Percentiles rank a stretch among this genome's conserved stretches.
These are phyloP conservation scores for Ornithoptera alexandrae DNA, from an alignment of 2,888 invertebrate genomes.

Conservation along the genomic window DNA sequence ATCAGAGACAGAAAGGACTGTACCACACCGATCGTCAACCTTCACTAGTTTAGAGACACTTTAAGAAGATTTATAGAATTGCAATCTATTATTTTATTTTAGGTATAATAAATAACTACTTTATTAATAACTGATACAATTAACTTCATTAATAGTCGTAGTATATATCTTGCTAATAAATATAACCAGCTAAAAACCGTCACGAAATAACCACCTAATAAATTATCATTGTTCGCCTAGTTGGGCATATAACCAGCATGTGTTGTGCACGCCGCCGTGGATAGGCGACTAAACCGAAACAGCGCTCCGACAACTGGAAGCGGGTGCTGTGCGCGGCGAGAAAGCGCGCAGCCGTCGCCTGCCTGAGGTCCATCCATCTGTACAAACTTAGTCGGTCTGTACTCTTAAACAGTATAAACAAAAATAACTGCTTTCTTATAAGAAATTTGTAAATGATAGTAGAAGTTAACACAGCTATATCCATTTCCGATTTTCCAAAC, in stretches of 20 bases:
- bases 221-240: neutral
- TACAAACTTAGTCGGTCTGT: conserved; percentile 93
- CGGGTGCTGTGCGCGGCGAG: conserved; percentile 90
- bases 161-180: neutral
- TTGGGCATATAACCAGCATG: conserved; percentile 29
- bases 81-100: too few species aligned
- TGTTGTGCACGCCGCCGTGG: conserved; percentile 69
- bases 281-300: conserved; percentile 88
- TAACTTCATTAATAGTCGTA: too few species aligned
- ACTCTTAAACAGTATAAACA: neutral
- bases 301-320: conserved; percentile 87
- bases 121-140: too few species aligned
- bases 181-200: neutral
- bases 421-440: too few species aligned
- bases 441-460: too few species aligned
- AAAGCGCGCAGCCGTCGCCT: conserved; percentile 97
- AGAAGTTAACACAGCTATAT: too few species aligned
- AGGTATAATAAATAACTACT: too few species aligned
- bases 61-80: too few species aligned
- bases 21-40: too few species aligned
- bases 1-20: too few species aligned
- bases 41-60: too few species aligned
- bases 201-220: neutral
- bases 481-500: too few species aligned
- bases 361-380: conserved; percentile 94